Evolutionary conservation across 1,140 invertebrate species (phyloP), one percentile per base, ranked within the genome.

Genomic region (Oryzaephilus surinamensis): DNA sequence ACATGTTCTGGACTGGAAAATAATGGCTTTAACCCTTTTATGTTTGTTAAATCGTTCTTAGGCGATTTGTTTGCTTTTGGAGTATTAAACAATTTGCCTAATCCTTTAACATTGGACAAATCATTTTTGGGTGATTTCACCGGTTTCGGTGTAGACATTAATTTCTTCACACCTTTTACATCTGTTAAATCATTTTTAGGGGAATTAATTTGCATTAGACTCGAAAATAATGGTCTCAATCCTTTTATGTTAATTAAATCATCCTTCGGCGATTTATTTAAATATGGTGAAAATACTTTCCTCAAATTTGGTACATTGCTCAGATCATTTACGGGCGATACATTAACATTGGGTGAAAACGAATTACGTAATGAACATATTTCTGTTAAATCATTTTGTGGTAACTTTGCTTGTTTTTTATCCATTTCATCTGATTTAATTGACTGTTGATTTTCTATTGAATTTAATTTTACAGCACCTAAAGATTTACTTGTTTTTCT

Each of bases 291-390:
- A 10, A 51, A 10, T 19, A 51, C 17, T 19, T 16, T 38, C 12
- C 24, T 38, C 21, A 57, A 55, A 2, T 66, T 65, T 29, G 46
- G 48, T 10, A 67, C 45, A 43, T 68, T 57, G 4, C 45, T 43
- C 21, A 68, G 40, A 46, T 66, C 63, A 41, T 68, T 70, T 29
- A 50, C 47, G 6, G 67, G 62, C 0, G 59, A 44, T 42, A 46
- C 53, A 26, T 49, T 43, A 15, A n/a, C 1, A 20, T 21, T 33
- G 2, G 27, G 34, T 20, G 20, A 16, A n/a, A n/a, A n/a, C n/a
- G n/a, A n/a, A n/a, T n/a, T n/a, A n/a, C n/a, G n/a, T n/a, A n/a
- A n/a, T n/a, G n/a, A n/a, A n/a, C n/a, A n/a, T n/a, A n/a, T 52
- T 28, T 66, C 60, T 0, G 31, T 47, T 19, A 64, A 43, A 30